A percentile compares a stretch with the other conserved stretches of the same genome.
Evolutionary conservation across 2,888 invertebrate genomes (phyloP).

Genomic region (Aphodius sticticus): DNA sequence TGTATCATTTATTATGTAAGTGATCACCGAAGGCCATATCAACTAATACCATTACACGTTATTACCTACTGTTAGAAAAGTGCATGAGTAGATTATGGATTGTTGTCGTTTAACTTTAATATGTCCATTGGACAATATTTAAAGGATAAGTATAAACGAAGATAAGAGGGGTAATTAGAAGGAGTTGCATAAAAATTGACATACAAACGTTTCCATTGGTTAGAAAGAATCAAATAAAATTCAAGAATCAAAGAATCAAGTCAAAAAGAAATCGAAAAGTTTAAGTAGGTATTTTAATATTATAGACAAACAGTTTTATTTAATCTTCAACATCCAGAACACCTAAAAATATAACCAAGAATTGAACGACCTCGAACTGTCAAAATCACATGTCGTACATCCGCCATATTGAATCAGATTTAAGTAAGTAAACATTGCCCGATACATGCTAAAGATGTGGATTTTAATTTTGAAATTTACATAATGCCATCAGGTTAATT

Average conservation of each 20-base stretch:
- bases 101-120: background rate
- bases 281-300: no score
- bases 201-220: no score
- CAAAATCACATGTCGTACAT: background rate
- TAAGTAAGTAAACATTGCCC: background rate
- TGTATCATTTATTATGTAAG: background rate
- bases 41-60: background rate
- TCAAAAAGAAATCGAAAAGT: no score
- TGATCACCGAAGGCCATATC: background rate
- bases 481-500: background rate
- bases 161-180: no score
- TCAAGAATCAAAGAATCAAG: no score
- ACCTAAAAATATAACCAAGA: background rate
- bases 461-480: background rate
- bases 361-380: background rate
- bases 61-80: background rate
- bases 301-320: no score
- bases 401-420: background rate
- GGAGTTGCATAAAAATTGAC: no score
- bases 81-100: background rate
- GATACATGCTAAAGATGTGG: background rate
- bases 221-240: no score
- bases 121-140: no score
- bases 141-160: no score
- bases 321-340: background rate